Percentiles rank a stretch among this genome's conserved stretches.
Evolutionary conservation across 2,797 vertebrate genomes (phyloP).

Genomic region (Bufotes viridis): DNA sequence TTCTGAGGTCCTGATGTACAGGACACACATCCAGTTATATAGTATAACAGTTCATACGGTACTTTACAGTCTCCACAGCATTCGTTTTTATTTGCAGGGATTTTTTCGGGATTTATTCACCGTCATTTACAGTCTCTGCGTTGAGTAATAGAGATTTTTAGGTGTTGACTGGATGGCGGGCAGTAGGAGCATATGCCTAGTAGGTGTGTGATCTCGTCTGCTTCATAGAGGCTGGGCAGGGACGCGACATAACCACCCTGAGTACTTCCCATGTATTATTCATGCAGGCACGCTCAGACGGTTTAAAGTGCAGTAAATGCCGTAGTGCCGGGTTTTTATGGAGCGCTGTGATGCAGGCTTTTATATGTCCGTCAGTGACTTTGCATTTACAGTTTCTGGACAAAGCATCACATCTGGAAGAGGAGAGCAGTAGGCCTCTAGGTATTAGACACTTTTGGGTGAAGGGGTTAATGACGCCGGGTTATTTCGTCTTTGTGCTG

Average conservation of each 20-base stretch:
- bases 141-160: conserved; percentile 21
- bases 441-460: not conserved
- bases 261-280: conserved; percentile 36
- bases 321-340: not conserved
- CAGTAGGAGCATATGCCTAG: not conserved
- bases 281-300: conserved; percentile 2
- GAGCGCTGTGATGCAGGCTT: not conserved
- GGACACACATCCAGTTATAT: no score
- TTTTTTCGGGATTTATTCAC: no score
- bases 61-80: no score
- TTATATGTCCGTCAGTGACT: not conserved
- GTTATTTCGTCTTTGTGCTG: conserved; percentile 14
- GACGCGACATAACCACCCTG: conserved; percentile 1
- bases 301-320: not conserved
- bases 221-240: conserved; percentile 19
- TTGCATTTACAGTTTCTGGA: not conserved
- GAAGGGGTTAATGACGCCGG: not conserved
- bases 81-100: no score
- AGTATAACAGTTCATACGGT: no score
- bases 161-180: conserved; percentile 12
- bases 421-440: not conserved
- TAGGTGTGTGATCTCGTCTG: conserved; percentile 29
- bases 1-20: no score
- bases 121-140: not conserved
- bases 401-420: not conserved